Percentiles rank a stretch among this genome's conserved stretches.
Evolutionary conservation across 2,888 invertebrate genomes (phyloP).

Genomic region (Aphidius colemani): DNA sequence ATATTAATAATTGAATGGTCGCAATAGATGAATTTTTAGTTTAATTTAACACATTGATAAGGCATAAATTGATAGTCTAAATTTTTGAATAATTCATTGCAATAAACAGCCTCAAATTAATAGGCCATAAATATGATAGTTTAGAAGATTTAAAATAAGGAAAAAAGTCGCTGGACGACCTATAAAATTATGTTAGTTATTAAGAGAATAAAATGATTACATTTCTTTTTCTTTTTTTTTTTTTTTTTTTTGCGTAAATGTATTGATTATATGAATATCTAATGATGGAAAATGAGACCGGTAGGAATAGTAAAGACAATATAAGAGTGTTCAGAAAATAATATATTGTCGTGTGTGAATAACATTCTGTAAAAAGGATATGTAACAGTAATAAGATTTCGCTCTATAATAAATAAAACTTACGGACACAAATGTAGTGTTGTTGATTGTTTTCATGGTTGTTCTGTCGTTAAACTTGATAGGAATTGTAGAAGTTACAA

Average conservation of each 20-base stretch:
- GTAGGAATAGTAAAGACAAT: conserved; percentile 31
- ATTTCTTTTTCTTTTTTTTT: background rate
- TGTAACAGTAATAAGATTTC: conserved; percentile 23
- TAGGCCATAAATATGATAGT: no score
- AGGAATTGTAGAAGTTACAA: no score
- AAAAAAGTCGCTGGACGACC: conserved; percentile 40
- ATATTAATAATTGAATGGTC: background rate
- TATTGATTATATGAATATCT: conserved; percentile 27
- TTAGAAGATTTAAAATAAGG: no score
- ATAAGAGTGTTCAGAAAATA: conserved; percentile 3
- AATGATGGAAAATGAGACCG: conserved; percentile 32
- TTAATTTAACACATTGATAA: conserved; percentile 6
- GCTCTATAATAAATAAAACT: no score
- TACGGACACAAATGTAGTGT: no score
- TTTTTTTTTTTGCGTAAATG: conserved; percentile 33
- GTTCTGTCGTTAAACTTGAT: no score
- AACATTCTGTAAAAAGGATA: no score
- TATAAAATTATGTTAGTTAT: conserved; percentile 29
- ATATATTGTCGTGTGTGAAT: no score
- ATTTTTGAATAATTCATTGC: conserved; percentile 28
- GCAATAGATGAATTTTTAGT: background rate
- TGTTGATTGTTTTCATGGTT: no score
- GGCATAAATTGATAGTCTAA: conserved; percentile 14
- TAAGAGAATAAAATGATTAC: conserved; percentile 25
- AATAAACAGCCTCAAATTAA: conserved; percentile 1